These are phyloP conservation scores for Capra hircus DNA, from an alignment of 2,113 vertebrate species.

Conservation along the genomic window DNA sequence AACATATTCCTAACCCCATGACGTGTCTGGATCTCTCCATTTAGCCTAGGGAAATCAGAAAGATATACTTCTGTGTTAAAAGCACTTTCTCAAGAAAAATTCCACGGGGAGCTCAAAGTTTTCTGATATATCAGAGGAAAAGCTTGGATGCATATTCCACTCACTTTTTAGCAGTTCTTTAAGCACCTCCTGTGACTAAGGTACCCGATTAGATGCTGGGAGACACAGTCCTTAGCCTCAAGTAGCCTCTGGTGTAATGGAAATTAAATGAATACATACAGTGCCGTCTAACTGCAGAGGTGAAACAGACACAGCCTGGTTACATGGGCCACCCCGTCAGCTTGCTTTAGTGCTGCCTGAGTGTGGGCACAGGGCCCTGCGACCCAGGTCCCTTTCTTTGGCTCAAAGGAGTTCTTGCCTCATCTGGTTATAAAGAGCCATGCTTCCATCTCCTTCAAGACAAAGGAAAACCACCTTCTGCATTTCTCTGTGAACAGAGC, in stretches of 20 bases:
- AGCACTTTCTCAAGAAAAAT: slow-evolving; percentile 57
- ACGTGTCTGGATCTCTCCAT: slow-evolving; percentile 30
- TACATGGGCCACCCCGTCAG: accelerated
- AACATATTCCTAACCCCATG: slow-evolving; percentile 44
- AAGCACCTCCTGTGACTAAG: background rate
- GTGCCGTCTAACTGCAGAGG: no score
- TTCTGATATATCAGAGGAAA: slow-evolving; percentile 46
- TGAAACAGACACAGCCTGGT: background rate
- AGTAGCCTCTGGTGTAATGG: background rate
- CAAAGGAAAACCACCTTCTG: background rate
- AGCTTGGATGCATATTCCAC: accelerated
- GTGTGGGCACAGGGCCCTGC: background rate
- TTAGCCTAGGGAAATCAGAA: slow-evolving; percentile 63
- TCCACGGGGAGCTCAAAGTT: slow-evolving; percentile 34
- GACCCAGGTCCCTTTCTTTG: background rate
- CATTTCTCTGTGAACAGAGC: background rate
- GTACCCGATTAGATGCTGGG: background rate
- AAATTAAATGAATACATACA: background rate
- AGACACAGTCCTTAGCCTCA: background rate
- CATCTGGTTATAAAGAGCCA: accelerated
- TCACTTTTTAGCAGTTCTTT: background rate
- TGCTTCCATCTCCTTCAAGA: background rate
- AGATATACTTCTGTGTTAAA: slow-evolving; percentile 63
- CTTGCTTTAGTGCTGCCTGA: background rate
- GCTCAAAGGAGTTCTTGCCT: background rate